A percentile compares a stretch with the other conserved stretches of the same genome.
phyloP scores from a whole-genome alignment of 2,113 vertebrate species.

The Phyllostomus discolor region DNA sequence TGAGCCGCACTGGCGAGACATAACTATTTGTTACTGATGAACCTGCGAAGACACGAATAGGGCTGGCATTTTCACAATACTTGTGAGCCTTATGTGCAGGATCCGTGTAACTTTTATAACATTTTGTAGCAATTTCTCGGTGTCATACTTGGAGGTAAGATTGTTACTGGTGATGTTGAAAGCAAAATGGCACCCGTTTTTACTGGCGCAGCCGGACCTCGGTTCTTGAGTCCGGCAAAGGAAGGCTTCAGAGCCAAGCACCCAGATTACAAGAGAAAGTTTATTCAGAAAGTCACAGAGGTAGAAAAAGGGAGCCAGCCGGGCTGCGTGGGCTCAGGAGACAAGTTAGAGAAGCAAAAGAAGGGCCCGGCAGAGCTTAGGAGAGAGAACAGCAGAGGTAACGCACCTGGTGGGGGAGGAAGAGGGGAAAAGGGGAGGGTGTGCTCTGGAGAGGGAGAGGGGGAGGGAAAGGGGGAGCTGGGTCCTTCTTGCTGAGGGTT shows the following conservation, averaged over 20 bases:
- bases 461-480: too few relatives aligned
- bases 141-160: neutral
- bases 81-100: neutral
- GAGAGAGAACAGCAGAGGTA: neutral
- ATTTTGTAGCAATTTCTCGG: neutral
- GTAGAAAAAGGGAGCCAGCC: neutral
- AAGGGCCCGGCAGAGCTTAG: too few relatives aligned
- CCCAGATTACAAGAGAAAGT: neutral
- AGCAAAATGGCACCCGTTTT: neutral
- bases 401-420: rapidly evolving
- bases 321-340: neutral
- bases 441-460: neutral
- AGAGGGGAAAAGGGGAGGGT: rapidly evolving
- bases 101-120: rapidly evolving
- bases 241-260: neutral
- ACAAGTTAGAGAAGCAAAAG: neutral
- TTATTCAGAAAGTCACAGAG: neutral
- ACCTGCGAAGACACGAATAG: neutral
- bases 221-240: neutral
- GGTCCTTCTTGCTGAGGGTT: neutral
- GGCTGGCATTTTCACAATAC: neutral
- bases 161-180: neutral
- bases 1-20: too few relatives aligned
- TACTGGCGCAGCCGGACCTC: neutral
- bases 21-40: neutral